A percentile compares a stretch with the other conserved stretches of the same genome.
Conservation (phyloP, 2,113 vertebrate genomes). For the Aegithalos caudatus region DNA sequence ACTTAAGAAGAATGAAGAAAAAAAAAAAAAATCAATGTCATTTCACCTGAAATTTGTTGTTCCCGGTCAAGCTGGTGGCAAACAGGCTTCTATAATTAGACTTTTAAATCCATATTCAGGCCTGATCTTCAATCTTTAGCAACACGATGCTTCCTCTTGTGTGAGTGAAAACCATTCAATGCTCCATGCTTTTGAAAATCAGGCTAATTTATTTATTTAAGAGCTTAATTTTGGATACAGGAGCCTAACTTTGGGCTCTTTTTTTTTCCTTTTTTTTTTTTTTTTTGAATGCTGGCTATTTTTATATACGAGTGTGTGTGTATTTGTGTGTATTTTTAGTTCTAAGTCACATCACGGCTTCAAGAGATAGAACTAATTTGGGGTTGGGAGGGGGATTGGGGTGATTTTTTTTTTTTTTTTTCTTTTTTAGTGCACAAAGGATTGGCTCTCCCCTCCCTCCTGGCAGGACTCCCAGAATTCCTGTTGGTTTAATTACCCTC, state of each 20-base stretch:
- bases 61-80: slow-evolving; percentile 28
- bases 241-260: background rate
- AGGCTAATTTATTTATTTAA: slow-evolving; percentile 58
- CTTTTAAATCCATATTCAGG: slow-evolving; percentile 44
- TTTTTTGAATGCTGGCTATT: background rate
- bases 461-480: slow-evolving; percentile 50
- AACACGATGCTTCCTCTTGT: slow-evolving; percentile 34
- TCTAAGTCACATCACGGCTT: background rate
- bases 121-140: slow-evolving; percentile 30
- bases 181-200: background rate
- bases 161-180: slow-evolving; percentile 27
- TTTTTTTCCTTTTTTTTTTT: no score
- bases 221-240: slow-evolving; percentile 48
- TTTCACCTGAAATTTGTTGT: slow-evolving; percentile 37
- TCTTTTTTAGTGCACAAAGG: background rate
- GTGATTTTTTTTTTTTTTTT: background rate
- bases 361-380: slow-evolving; percentile 16
- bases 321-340: slow-evolving; percentile 41
- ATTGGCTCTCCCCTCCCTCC: background rate
- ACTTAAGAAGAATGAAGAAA: background rate
- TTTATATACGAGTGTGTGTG: background rate
- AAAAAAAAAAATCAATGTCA: background rate
- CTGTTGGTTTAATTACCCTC: slow-evolving; percentile 50
- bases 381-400: background rate
- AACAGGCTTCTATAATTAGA: slow-evolving; percentile 53